A percentile compares a stretch with the other conserved stretches of the same genome.
Evolutionary conservation across 1,140 invertebrate genomes (phyloP).

Genomic region (Trachelipus rathkii): DNA sequence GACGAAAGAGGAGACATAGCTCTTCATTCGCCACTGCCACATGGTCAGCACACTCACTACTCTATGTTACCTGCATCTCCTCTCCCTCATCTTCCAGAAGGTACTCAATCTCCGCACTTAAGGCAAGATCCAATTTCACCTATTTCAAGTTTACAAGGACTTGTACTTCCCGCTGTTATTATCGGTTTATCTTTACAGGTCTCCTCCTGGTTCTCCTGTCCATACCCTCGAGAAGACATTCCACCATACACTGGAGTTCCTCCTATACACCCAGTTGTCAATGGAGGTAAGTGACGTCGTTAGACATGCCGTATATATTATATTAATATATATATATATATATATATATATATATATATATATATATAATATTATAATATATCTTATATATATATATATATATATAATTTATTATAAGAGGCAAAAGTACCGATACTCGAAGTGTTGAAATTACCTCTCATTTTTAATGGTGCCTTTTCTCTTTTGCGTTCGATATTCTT

Average conservation of each 20-base stretch:
- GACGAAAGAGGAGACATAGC: constrained; percentile 28
- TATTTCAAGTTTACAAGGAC: constrained; percentile 16
- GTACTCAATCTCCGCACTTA: constrained; percentile 32
- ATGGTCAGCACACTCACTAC: constrained; percentile 8
- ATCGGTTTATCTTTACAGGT: too few relatives aligned
- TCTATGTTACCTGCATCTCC: constrained; percentile 11
- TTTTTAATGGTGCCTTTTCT: too few relatives aligned
- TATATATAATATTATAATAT: too few relatives aligned
- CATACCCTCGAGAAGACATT: constrained; percentile 27
- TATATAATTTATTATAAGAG: too few relatives aligned
- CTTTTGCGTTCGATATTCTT: too few relatives aligned
- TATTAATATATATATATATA: too few relatives aligned
- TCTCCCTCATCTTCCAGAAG: constrained; percentile 19
- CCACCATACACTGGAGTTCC: constrained; percentile 6
- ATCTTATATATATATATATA: too few relatives aligned
- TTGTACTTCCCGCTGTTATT: not conserved
- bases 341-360: too few relatives aligned
- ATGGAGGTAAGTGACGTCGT: constrained; percentile 35
- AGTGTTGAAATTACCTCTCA: too few relatives aligned
- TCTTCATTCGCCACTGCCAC: constrained; percentile 26
- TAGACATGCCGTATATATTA: too few relatives aligned
- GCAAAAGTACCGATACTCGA: too few relatives aligned
- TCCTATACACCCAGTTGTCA: constrained; percentile 40
- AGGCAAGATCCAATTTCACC: constrained; percentile 26
- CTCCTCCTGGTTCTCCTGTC: not conserved